Evolutionary conservation across 2,888 invertebrate species (phyloP), one percentile per base, ranked within the genome.

Genomic region (Eilema depressum): DNA sequence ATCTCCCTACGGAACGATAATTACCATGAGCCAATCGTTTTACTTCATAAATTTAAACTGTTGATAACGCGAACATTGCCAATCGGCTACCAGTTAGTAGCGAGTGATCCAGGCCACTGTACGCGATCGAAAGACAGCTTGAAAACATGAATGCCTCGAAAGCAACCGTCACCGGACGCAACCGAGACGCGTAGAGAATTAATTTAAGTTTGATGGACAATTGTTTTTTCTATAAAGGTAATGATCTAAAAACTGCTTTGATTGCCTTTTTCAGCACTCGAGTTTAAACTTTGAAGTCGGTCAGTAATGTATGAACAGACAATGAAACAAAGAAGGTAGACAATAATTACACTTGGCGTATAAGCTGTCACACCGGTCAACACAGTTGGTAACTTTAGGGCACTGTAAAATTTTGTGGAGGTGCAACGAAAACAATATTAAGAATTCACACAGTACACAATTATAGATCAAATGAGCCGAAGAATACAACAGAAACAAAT

Each of bases 101-200:
- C 93, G 90, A 90, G 91, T 86, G 91, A 89, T 87, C 86, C 91
- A 89, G 89, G 85, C 91, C 89, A 92, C 93, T 89, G 93, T 89
- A 89, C 90, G 90, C 92, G 88, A 88, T 89, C 86, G 90, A 93
- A 92, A 93, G 93, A 93, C 93, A 89, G 88, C 89, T 91, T 88
- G 88, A 85, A 90, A 92, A 89, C 91, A 89, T 88, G 89, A 88
- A 89, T 82, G 89, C 91, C 90, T 92, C 89, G 93, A 93, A 94
- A 93, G 93, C 93, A 89, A 88, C 89, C 89, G 89, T 90, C 91
- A 91, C 94, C 95, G 94, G 95, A 94, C 93, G 93, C 91, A 83
- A 88, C 85, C 83, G 88, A 88, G 90, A 94, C 94, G 95, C 91
- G 92, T 88, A 83, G 88, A 89, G 94, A 94, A 94, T 94, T 93